Evolutionary conservation across 2,797 vertebrate genomes (phyloP), one percentile per base, ranked within the genome.

Genomic region (Distichodus sexfasciatus): DNA sequence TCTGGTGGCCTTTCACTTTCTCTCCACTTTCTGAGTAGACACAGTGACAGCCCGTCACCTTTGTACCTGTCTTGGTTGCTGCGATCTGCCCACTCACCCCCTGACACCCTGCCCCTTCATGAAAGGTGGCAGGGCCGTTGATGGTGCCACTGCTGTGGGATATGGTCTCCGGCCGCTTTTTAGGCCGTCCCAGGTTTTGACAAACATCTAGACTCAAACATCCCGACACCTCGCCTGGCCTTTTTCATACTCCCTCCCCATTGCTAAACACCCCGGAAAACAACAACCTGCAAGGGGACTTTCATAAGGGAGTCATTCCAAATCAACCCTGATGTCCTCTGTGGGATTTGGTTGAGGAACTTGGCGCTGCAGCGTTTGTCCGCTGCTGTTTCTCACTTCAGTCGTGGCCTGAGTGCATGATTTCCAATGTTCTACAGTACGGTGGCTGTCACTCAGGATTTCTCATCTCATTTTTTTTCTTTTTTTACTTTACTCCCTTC

Each of bases 371-470:
- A 17, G n/a, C 36, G 26, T 26, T 47, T 6, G 3, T 63, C 44
- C 48, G 38, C 66, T 59, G 41, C 44, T 64, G 44, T 63, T 67
- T 69, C 53, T 15, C 17, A 15, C 24, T 67, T 74, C 50, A 72
- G 62, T 66, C 17, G 28, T 1, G 21, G 68, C 28, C 40, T 24
- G 62, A 59, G 59, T 43, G 71, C 61, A 55, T 66, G 55, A 66
- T 71, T 71, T 44, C 62, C 3, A 61, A 55, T 35, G 47, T 55
- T 54, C 36, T 53, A 64, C 53, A 31, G n/a, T 76, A 72, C 57
- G 68, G 66, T 50, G 28, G 14, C 76, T 78, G 76, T 81, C 76
- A 78, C 54, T 78, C 76, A 78, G 72, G 61, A 76, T 75, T 76
- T 71, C 54, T 67, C 62, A 77, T 77, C 66, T 61, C 15, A 69